Evolutionary conservation across 2,113 vertebrate species (phyloP).

Genomic region (Anguilla japonica): DNA sequence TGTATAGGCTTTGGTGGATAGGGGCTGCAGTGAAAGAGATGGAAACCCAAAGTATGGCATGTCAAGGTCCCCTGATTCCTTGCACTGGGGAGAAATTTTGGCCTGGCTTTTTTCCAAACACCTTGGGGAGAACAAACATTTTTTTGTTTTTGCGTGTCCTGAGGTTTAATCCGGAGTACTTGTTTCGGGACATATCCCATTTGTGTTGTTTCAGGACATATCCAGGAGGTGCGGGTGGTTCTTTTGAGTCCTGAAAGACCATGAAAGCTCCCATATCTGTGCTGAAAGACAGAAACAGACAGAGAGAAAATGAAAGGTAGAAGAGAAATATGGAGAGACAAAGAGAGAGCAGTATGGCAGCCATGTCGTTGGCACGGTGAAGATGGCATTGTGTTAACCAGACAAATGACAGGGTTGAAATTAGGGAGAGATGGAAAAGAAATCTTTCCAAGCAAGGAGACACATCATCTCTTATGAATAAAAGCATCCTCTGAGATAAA

Average conservation of each 20-base stretch:
- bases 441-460: too few relatives aligned
- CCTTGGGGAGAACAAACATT: neutral
- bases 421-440: too few relatives aligned
- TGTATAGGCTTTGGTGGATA: neutral
- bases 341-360: neutral
- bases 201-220: neutral
- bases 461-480: too few relatives aligned
- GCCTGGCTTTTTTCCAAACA: neutral
- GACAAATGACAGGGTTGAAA: too few relatives aligned
- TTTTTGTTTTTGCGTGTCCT: neutral
- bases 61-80: neutral
- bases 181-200: neutral
- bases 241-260: neutral
- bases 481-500: too few relatives aligned
- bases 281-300: neutral
- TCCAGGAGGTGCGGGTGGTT: neutral
- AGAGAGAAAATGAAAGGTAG: neutral
- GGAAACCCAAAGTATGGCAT: neutral
- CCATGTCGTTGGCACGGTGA: neutral
- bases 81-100: neutral
- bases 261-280: too few relatives aligned
- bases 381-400: too few relatives aligned
- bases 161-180: neutral
- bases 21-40: neutral
- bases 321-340: neutral